Conservation (phyloP, 1,140 invertebrate species). For the Anoplolepis gracilipes region DNA sequence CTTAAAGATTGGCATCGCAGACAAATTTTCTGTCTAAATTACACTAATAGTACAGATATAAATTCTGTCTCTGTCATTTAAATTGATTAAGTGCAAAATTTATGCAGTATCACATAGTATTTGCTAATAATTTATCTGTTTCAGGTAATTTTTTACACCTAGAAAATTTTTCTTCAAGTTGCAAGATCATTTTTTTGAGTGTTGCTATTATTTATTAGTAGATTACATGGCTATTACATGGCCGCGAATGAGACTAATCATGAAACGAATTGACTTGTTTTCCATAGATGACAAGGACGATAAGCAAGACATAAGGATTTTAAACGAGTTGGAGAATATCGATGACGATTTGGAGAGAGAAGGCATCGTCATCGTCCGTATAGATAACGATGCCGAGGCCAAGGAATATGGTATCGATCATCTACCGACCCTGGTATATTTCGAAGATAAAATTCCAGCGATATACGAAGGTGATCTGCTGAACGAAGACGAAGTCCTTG, state of each 20-base stretch:
- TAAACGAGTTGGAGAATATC: slow-evolving; percentile 96
- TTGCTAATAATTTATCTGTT: too few relatives aligned
- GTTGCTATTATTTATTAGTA: slow-evolving; percentile 72
- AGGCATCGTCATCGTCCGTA: slow-evolving; percentile 95
- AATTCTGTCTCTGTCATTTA: too few relatives aligned
- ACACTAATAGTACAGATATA: too few relatives aligned
- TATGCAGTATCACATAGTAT: too few relatives aligned
- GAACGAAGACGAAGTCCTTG: slow-evolving; percentile 96
- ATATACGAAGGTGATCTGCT: slow-evolving; percentile 96
- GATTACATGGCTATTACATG: slow-evolving; percentile 65
- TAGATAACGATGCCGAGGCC: slow-evolving; percentile 95
- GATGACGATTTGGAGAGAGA: slow-evolving; percentile 96
- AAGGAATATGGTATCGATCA: slow-evolving; percentile 97
- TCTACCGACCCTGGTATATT: slow-evolving; percentile 95
- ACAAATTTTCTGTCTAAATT: too few relatives aligned
- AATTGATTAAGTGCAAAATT: too few relatives aligned
- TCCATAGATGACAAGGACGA: slow-evolving; percentile 94
- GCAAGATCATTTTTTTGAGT: too few relatives aligned
- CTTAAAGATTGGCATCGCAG: too few relatives aligned
- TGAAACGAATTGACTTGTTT: slow-evolving; percentile 71
- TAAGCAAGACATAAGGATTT: slow-evolving; percentile 94
- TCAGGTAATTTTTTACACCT: too few relatives aligned
- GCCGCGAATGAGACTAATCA: slow-evolving; percentile 59
- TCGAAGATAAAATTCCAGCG: slow-evolving; percentile 96
- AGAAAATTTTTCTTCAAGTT: too few relatives aligned